These are phyloP conservation scores for Luperina nickerlii DNA, from an alignment of 2,888 invertebrate species.

Conservation along the genomic window DNA sequence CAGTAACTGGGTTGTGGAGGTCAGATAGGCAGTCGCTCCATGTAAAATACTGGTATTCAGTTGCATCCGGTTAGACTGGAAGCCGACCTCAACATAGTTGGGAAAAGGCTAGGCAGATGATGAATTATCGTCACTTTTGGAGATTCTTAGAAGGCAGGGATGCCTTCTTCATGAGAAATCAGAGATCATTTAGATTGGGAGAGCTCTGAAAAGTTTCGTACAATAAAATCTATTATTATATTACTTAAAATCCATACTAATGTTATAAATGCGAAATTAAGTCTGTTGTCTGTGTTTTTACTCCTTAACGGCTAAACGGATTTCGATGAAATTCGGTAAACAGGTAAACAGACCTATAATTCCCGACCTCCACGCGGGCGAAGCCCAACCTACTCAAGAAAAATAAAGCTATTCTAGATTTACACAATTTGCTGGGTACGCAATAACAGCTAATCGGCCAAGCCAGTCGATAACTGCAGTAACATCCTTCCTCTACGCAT, in stretches of 20 bases:
- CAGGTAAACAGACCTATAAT: background rate
- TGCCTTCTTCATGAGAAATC: background rate
- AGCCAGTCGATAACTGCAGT: background rate
- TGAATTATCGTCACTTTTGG: background rate
- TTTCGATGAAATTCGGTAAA: background rate
- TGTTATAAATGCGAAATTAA: background rate
- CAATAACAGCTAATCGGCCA: conserved; percentile 1
- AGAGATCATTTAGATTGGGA: background rate
- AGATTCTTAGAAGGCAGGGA: background rate
- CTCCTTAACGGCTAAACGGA: background rate
- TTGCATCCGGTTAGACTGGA: too few relatives aligned
- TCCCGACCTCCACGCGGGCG: too few relatives aligned
- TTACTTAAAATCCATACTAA: too few relatives aligned
- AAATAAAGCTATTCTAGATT: background rate
- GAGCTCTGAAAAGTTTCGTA: background rate
- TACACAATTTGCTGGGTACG: background rate
- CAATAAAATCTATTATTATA: background rate
- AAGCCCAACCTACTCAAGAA: background rate
- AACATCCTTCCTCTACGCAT: conserved; percentile 18
- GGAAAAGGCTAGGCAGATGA: too few relatives aligned
- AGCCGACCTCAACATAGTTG: too few relatives aligned
- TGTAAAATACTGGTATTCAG: too few relatives aligned
- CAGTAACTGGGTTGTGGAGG: too few relatives aligned
- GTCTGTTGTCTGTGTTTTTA: background rate
- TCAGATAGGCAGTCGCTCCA: too few relatives aligned